phyloP scores from a whole-genome alignment of 2,113 vertebrate species.

The Catharus minimus region DNA sequence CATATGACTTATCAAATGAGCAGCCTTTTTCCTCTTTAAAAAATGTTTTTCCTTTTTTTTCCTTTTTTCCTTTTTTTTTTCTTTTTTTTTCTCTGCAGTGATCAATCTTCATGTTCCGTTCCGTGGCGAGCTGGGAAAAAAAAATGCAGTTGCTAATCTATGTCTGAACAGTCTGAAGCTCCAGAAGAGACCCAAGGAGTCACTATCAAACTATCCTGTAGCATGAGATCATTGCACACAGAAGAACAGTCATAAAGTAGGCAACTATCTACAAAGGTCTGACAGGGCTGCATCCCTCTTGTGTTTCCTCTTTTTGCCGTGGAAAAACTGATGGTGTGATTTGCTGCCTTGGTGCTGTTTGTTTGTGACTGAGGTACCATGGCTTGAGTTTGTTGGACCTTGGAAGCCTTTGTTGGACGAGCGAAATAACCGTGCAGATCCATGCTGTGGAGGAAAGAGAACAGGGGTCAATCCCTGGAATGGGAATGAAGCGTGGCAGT shows the following conservation, averaged over 20 bases:
- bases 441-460: conserved; percentile 66
- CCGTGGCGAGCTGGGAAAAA: conserved; percentile 82
- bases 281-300: conserved; percentile 87
- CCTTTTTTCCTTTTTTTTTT: too few relatives aligned
- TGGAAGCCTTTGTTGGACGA: conserved; percentile 87
- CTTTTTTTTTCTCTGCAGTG: conserved; percentile 53
- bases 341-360: conserved; percentile 88
- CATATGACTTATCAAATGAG: conserved; percentile 77
- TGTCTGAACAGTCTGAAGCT: conserved; percentile 77
- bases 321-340: conserved; percentile 86
- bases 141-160: conserved; percentile 79
- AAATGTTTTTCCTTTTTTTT: too few relatives aligned
- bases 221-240: conserved; percentile 75
- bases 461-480: fast-evolving
- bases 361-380: conserved; percentile 78
- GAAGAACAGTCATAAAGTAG: conserved; percentile 71
- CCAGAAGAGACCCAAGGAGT: conserved; percentile 72
- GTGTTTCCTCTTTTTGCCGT: conserved; percentile 96
- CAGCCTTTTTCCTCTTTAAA: conserved; percentile 61
- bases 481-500: fast-evolving
- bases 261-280: conserved; percentile 93
- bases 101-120: conserved; percentile 81
- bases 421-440: conserved; percentile 82
- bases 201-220: conserved; percentile 74
- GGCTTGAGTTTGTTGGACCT: conserved; percentile 83